Evolutionary conservation across 1,140 invertebrate species (phyloP).

Genomic region (Bombyx mandarina): DNA sequence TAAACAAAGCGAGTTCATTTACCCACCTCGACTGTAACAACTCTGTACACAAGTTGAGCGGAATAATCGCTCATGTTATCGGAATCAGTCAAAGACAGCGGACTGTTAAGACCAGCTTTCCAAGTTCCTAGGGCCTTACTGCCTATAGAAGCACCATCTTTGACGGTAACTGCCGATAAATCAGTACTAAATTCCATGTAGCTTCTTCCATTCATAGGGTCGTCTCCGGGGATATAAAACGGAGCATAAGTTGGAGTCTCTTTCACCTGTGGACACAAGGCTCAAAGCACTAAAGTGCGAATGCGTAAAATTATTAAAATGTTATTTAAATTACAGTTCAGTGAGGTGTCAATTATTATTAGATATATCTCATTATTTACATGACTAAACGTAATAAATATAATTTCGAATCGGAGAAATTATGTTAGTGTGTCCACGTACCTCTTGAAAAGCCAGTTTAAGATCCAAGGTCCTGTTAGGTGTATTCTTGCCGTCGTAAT

Average conservation of each 20-base stretch:
- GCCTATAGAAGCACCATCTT: slow-evolving; percentile 76
- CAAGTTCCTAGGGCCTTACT: slow-evolving; percentile 76
- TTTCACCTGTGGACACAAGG: slow-evolving; percentile 56
- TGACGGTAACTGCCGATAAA: slow-evolving; percentile 76
- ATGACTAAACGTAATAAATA: too few species aligned
- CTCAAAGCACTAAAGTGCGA: neutral
- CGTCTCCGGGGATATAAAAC: slow-evolving; percentile 70
- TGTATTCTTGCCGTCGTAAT: slow-evolving; percentile 81
- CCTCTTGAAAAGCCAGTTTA: slow-evolving; percentile 67
- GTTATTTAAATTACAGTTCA: neutral
- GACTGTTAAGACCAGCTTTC: slow-evolving; percentile 77
- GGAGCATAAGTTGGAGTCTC: slow-evolving; percentile 78
- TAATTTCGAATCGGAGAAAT: neutral
- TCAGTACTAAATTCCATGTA: slow-evolving; percentile 82
- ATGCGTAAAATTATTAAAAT: neutral
- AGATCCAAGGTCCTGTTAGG: slow-evolving; percentile 76
- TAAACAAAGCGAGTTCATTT: slow-evolving; percentile 38
- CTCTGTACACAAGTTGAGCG: slow-evolving; percentile 84
- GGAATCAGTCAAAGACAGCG: slow-evolving; percentile 74
- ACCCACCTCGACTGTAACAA: slow-evolving; percentile 81
- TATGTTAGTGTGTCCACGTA: slow-evolving; percentile 32
- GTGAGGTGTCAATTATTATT: too few species aligned
- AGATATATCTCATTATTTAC: too few species aligned
- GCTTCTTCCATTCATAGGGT: slow-evolving; percentile 77
- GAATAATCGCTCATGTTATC: slow-evolving; percentile 81